Base-by-base conservation (phyloP, 1,140 invertebrate genomes). In the Achatina immaculata region DNA sequence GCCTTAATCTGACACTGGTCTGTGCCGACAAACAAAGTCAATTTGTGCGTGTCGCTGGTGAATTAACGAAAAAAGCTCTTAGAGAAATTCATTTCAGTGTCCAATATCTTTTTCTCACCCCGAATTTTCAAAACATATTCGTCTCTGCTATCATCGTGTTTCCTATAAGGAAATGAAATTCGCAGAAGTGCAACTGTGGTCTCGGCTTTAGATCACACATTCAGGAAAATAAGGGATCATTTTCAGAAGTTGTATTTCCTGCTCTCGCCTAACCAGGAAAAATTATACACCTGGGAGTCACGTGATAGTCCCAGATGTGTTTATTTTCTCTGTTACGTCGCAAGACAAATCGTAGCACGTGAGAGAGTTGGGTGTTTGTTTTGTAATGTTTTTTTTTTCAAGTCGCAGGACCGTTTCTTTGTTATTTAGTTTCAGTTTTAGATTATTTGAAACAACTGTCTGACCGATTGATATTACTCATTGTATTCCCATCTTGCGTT, bases 91-190 rank as follows among this genome's bases (percentile, higher is more conserved):
- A 7, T 7, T 48, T 19, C 19, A 11, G 45, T 48, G 19, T 48
- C 19, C 45, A 7, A 48, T 48, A 19, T 19, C 7, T 48, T 48
- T 48, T 48, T 19, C 45, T 48, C 45, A 48, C 19, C n/a, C 51
- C 51, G n/a, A 55, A 6, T 4, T 14, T 55, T 21, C 1, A 28
- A 0, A 62, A 31, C 58, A 34, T 34, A 62, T 62, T 62, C 58
- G n/a, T 62, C 58, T 31, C 58, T 62, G 58, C 28, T 62, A 16
- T 62, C 28, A 9, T 31, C n/a, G 28, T 28, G 31, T 62, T 62
- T 62, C 58, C 58, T 28, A 62, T 0, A 62, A 62, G 58, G 58
- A 62, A 62, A 62, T 62, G 28, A 28, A 62, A 62, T 62, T 28
- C 58, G 6, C 28, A 31, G 16, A 62, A 62, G 9, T 62, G n/a